phyloP scores from a whole-genome alignment of 2,888 invertebrate genomes.

The Pheosia gnoma region DNA sequence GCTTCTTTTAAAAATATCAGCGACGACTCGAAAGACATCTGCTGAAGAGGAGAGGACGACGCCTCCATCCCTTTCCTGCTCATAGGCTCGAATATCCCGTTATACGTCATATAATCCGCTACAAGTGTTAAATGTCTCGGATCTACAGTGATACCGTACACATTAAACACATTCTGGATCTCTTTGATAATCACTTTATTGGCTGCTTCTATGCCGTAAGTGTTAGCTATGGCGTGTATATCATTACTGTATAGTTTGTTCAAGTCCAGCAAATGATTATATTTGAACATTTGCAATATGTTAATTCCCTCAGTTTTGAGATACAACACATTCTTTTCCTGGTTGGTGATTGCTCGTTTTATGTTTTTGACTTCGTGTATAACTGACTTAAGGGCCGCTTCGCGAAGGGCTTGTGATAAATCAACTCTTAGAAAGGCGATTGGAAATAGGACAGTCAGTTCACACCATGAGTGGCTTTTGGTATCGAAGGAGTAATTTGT shows the following conservation, averaged over 20 bases:
- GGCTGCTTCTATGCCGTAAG: conserved; percentile 99
- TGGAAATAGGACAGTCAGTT: conserved; percentile 89
- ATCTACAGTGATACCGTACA: conserved; percentile 98
- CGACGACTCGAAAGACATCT: conserved; percentile 99
- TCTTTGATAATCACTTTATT: conserved; percentile 95
- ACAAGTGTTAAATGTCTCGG: conserved; percentile 95
- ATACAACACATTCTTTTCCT: conserved; percentile 85
- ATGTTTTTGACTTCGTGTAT: conserved; percentile 92
- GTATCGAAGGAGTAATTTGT: conserved; percentile 90
- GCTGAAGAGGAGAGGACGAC: conserved; percentile 97
- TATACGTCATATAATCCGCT: conserved; percentile 99
- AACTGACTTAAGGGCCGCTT: conserved; percentile 88
- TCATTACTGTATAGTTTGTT: conserved; percentile 96
- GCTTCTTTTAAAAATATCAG: conserved; percentile 93
- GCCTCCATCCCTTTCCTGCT: conserved; percentile 95
- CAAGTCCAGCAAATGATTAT: conserved; percentile 90
- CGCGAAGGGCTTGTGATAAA: conserved; percentile 88
- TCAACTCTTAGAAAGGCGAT: conserved; percentile 84
- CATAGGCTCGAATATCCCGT: conserved; percentile 94
- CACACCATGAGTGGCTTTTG: conserved; percentile 92
- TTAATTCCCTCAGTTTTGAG: conserved; percentile 98
- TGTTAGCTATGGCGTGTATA: conserved; percentile 94
- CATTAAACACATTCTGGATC: conserved; percentile 97
- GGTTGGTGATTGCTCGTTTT: conserved; percentile 92
- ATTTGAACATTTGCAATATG: conserved; percentile 94